Evolutionary conservation across 1,140 invertebrate genomes (phyloP).

Genomic region (Cyphomyrmex costatus): DNA sequence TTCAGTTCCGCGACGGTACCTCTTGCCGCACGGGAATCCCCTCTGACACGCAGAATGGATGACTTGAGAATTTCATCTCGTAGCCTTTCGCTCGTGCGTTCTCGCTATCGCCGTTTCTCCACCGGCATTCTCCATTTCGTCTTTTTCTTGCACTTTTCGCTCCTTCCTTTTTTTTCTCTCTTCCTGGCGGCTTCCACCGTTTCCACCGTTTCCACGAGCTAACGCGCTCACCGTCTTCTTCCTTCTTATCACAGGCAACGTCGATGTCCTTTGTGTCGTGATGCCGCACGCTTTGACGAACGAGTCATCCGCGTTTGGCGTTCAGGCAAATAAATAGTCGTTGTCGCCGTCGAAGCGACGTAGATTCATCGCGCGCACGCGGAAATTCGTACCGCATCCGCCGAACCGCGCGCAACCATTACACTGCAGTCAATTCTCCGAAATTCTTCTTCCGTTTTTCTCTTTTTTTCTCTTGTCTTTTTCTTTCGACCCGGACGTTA

Average conservation of each 20-base stretch:
- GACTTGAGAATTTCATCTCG: constrained; percentile 79
- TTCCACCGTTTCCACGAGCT: constrained; percentile 65
- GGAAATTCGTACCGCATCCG: constrained; percentile 47
- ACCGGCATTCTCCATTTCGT: constrained; percentile 25
- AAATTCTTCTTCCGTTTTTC: constrained; percentile 38
- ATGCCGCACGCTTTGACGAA: constrained; percentile 57
- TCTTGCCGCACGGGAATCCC: constrained; percentile 78
- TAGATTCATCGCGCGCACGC: constrained; percentile 7
- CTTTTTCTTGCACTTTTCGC: constrained; percentile 43
- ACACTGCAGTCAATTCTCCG: constrained; percentile 27
- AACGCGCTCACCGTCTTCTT: constrained; percentile 62
- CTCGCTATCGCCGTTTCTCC: constrained; percentile 53
- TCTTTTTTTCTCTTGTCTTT: background rate
- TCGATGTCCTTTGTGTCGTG: constrained; percentile 57
- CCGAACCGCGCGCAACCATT: constrained; percentile 41
- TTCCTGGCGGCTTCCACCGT: constrained; percentile 32
- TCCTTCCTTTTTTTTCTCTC: constrained; percentile 34
- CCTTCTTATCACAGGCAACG: constrained; percentile 37
- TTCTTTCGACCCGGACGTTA: constrained; percentile 22
- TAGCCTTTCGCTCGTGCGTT: constrained; percentile 58
- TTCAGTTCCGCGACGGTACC: constrained; percentile 65
- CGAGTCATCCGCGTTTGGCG: constrained; percentile 53
- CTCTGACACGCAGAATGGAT: constrained; percentile 80
- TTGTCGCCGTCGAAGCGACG: constrained; percentile 24
- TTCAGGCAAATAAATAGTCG: constrained; percentile 53